Base-by-base conservation (phyloP, 2,888 invertebrate genomes). In the Morpho deidamia region DNA sequence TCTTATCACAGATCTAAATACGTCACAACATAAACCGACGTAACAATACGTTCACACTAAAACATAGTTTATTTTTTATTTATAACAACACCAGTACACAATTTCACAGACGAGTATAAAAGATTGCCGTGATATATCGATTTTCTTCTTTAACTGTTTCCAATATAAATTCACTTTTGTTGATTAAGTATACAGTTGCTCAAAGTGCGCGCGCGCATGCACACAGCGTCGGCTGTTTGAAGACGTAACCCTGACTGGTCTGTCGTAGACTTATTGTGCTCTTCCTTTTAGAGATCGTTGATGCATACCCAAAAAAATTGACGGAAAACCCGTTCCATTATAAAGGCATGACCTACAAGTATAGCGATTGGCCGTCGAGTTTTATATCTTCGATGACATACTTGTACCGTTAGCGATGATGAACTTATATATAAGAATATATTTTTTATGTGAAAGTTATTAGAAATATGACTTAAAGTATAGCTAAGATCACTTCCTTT, bases 161-260 rank as follows among this genome's bases (percentile, higher is more conserved):
- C 23, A 23, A 23, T 23, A 23, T 23, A 23, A 23, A 39, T 8
- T 11, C 9, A 1, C 11, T 40, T 45, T 35, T 12, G 42, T 49
- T 14, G 34, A 44, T 46, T 37, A 50, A 33, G 49, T 12, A 35
- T 45, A 39, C 32, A 35, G 38, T 12, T 42, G 39, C 34, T 7
- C 39, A 32, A 34, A 37, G 40, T 44, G 56, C 55, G 58, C 64
- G 38, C 49, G 63, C 47, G 58, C 58, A 38, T 42, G 56, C 58
- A 63, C 55, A 59, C 59, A 51, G 44, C 61, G 34, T 37, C 23
- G 39, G 12, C 35, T 53, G 47, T 23, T 23, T 53, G 51, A 51
- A 59, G 53, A 58, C 50, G 58, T 47, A 39, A 40, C 58, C 44
- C 72, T 74, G 76, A 60, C 67, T 61, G 62, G 65, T 45, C 40